Conservation (phyloP, 2,888 invertebrate genomes). For the Drosophila hamatofila region DNA sequence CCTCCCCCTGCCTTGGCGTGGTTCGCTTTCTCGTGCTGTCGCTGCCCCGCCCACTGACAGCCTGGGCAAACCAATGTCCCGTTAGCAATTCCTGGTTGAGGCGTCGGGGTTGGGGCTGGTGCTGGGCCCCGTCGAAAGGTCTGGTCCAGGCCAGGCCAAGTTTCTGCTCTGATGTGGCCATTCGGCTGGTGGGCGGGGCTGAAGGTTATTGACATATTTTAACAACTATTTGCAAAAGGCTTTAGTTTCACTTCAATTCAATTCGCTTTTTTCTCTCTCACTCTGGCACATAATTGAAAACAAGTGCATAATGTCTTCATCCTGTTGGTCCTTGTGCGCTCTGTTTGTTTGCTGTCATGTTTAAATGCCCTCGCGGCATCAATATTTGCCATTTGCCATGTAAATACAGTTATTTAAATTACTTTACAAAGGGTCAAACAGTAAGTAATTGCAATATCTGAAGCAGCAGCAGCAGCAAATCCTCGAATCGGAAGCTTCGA, state of each 20-base stretch:
- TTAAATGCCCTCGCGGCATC: slow-evolving; percentile 73
- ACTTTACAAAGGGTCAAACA: slow-evolving; percentile 48
- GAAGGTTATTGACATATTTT: slow-evolving; percentile 77
- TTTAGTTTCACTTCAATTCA: slow-evolving; percentile 74
- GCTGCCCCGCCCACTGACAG: not conserved
- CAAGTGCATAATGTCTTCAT: slow-evolving; percentile 76
- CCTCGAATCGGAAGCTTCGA: slow-evolving; percentile 31
- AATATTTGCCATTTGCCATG: slow-evolving; percentile 73
- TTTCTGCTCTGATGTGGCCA: slow-evolving; percentile 12
- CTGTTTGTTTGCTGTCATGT: slow-evolving; percentile 52
- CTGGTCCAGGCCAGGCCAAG: slow-evolving; percentile 14
- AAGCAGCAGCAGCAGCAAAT: not conserved
- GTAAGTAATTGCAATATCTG: slow-evolving; percentile 45
- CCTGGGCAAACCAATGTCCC: slow-evolving; percentile 32
- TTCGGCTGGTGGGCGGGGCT: slow-evolving; percentile 3
- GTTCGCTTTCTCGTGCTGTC: not conserved
- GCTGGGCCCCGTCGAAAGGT: slow-evolving; percentile 35
- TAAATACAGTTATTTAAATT: slow-evolving; percentile 77
- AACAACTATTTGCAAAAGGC: slow-evolving; percentile 79
- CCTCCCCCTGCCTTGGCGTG: not conserved
- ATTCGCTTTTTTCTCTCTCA: slow-evolving; percentile 7
- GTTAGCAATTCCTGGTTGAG: slow-evolving; percentile 50
- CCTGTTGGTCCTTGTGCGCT: slow-evolving; percentile 26
- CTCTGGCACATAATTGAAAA: slow-evolving; percentile 68
- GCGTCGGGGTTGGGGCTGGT: slow-evolving; percentile 17